Base-by-base conservation (phyloP, 2,113 vertebrate species). In the Dermatemys mawii region DNA sequence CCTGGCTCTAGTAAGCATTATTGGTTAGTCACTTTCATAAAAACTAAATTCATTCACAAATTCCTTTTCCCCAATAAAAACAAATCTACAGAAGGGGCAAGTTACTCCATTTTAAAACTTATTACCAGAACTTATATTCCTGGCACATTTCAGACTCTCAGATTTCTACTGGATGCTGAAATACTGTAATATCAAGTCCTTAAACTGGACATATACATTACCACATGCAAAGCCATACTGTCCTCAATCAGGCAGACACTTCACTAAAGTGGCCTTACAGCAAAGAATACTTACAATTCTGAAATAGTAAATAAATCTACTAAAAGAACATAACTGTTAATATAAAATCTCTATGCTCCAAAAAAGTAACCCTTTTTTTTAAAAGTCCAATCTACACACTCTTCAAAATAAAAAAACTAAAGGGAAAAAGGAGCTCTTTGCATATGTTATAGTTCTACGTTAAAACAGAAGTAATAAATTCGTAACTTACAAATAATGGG, bases 401-500 rank as follows among this genome's bases (percentile, higher is more conserved):
- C 70, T 70, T 3, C 0, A 73, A 84, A 49, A 29, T 75, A 84
- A 53, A 81, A 27, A 13, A 54, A 12, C 46, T 5, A 32, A 85
- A 27, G 24, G 38, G 48, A n/a, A 27, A 9, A 75, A 82, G 83
- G 51, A 49, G 73, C 38, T 70, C 57, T 60, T 60, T 60, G 27
- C 57, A 60, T 32, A 60, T 32, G 6, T 60, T 60, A 35, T 16
- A 16, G 10, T 26, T 55, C 46, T 29, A 11, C 11, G 41, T 78
- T 29, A 91, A 11, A 76, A 87, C 75, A n/a, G 78, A 91, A 78
- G 17, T 84, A 87, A 54, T 0, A 3, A 24, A 51, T 81, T 55
- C 63, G 32, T 80, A 92, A 97, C 99, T 98, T 96, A 99, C 99
- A 98, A 75, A 99, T 96, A 84, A 99, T 94, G 4, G 99, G 99